phyloP scores from a whole-genome alignment of 2,797 vertebrate genomes.

The Adelosebastes latens region DNA sequence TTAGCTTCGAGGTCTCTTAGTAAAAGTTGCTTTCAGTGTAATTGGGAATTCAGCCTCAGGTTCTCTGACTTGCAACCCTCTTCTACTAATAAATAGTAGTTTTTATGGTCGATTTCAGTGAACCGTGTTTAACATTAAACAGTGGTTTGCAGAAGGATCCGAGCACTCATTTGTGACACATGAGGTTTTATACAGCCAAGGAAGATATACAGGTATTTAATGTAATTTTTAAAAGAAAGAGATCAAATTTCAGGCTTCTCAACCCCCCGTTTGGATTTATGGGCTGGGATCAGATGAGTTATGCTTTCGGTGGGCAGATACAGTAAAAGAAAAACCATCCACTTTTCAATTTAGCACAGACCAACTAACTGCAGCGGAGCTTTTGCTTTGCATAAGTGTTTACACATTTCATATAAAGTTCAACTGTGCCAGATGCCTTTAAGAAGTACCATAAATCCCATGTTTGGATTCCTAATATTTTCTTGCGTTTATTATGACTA shows the following conservation, averaged over 20 bases:
- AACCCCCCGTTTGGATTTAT: conserved; percentile 16
- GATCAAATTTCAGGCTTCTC: conserved; percentile 31
- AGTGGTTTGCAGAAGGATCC: conserved; percentile 6
- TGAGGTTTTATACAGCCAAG: conserved; percentile 22
- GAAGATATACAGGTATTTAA: conserved; percentile 41
- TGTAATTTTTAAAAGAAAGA: conserved; percentile 3
- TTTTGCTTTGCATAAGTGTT: conserved; percentile 61
- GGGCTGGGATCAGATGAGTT: conserved; percentile 21
- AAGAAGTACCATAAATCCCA: conserved; percentile 62
- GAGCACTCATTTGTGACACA: conserved; percentile 2
- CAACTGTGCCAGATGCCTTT: conserved; percentile 55
- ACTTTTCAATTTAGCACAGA: conserved; percentile 32
- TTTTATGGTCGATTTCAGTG: conserved; percentile 20
- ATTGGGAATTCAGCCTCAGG: background rate
- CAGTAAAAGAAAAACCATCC: conserved; percentile 27
- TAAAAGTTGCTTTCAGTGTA: conserved; percentile 2
- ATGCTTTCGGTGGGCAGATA: conserved; percentile 24
- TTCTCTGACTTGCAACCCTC: conserved; percentile 12
- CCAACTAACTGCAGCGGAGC: conserved; percentile 28
- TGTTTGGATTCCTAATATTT: conserved; percentile 65
- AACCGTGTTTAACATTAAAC: conserved; percentile 29
- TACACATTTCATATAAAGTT: conserved; percentile 64
- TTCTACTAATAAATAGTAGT: background rate
- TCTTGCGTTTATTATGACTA: conserved; percentile 61
- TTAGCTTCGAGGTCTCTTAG: background rate